Evolutionary conservation across 2,888 invertebrate genomes (phyloP), one percentile per base, ranked within the genome.

Genomic region (Pterobdella sp.): DNA sequence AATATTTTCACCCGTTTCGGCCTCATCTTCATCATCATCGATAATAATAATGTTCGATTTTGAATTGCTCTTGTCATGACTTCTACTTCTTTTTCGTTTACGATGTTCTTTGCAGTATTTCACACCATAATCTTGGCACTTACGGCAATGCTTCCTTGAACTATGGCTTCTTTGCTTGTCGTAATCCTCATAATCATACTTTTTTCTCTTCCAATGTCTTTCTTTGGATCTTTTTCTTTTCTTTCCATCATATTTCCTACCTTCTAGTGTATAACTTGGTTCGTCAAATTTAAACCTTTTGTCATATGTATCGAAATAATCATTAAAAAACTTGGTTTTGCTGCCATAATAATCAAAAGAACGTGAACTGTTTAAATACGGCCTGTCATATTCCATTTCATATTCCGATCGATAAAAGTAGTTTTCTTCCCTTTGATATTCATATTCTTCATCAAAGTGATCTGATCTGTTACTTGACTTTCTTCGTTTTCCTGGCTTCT

Each of bases 81-180:
- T 26, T 29, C 64, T 64, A 63, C 49, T 42, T 26, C 71, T 73
- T 31, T 64, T 72, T 34, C 64, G 72, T 26, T 72, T 60, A 34
- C 37, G 72, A n/a, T 72, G 72, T 29, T 63, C 34, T n/a, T 7
- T 34, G 22, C 35, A 22, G 31, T 32, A 22, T 10, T 35, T 60
- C 34, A n/a, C 49, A 22, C 18, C 35, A 35, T 22, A 22, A 22
- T 56, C 60, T 26, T 22, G 7, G n/a, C 60, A 56, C 60, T 56
- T 56, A 4, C 60, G 60, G 26, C 60, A 56, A 4, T 3, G 4
- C 60, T 22, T 56, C 60, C 60, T 56, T 26, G 10, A 7, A 3
- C 26, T 3, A 14, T 22, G 4, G n/a, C 4, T 3, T 18, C n/a
- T 26, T 26, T 56, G 4, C 4, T 4, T n/a, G n/a, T 56, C 10